phyloP scores from a whole-genome alignment of 2,888 invertebrate genomes.

The Catonia carolina region DNA sequence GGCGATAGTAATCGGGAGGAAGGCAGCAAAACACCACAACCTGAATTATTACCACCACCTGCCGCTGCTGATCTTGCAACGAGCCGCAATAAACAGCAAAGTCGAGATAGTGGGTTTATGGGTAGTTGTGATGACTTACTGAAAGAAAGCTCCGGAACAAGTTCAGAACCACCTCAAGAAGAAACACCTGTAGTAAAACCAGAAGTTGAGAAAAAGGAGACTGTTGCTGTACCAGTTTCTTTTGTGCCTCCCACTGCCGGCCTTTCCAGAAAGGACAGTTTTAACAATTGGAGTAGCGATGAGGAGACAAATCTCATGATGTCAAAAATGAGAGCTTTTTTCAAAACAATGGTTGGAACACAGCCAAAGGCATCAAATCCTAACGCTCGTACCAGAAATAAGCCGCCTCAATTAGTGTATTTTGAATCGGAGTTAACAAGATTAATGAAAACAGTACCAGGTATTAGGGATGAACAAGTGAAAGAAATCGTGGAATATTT shows the following conservation, averaged over 20 bases:
- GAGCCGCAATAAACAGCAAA: constrained; percentile 66
- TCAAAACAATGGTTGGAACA: constrained; percentile 81
- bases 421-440: constrained; percentile 85
- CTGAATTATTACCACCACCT: constrained; percentile 50
- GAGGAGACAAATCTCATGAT: constrained; percentile 93
- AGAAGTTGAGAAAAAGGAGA: constrained; percentile 15
- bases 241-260: constrained; percentile 44
- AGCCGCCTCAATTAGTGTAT: constrained; percentile 79
- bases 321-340: constrained; percentile 89
- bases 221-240: constrained; percentile 21
- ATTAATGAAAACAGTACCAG: constrained; percentile 88
- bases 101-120: constrained; percentile 81
- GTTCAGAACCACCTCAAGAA: constrained; percentile 3
- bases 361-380: constrained; percentile 42
- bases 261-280: constrained; percentile 77
- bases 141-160: constrained; percentile 47
- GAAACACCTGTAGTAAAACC: constrained; percentile 8
- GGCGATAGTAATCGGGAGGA: constrained; percentile 25
- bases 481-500: constrained; percentile 87
- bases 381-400: constrained; percentile 50
- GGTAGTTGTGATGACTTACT: constrained; percentile 82
- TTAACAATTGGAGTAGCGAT: constrained; percentile 90
- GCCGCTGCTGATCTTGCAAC: constrained; percentile 34
- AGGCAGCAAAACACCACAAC: constrained; percentile 60
- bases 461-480: constrained; percentile 83